These are phyloP conservation scores for Choloepus didactylus DNA, from an alignment of 2,797 vertebrate species.

Conservation along the genomic window DNA sequence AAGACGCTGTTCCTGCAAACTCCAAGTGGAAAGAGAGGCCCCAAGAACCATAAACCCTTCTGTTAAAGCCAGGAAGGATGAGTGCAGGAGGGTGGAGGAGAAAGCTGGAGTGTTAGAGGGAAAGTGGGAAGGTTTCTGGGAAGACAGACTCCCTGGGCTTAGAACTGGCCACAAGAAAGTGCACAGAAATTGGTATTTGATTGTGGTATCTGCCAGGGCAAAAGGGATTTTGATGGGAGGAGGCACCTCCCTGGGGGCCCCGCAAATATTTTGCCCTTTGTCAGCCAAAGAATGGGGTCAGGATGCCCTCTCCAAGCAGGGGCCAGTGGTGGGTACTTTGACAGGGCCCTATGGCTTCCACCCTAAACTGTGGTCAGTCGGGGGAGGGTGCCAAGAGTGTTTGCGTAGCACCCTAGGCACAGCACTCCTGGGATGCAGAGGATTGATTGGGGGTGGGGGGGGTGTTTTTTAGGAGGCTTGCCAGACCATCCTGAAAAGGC, in stretches of 20 bases:
- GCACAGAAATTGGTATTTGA: neutral
- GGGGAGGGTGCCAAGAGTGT: neutral
- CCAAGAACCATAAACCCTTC: neutral
- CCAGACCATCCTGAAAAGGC: constrained; percentile 91
- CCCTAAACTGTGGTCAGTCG: neutral
- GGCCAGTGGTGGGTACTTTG: too few relatives aligned
- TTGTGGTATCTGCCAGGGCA: neutral
- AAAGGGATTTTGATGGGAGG: neutral
- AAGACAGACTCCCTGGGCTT: neutral
- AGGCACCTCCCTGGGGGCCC: neutral
- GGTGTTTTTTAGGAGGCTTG: constrained; percentile 91
- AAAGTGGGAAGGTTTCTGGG: neutral
- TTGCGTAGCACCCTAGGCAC: neutral
- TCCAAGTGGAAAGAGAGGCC: neutral
- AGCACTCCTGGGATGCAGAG: neutral
- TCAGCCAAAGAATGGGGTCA: neutral
- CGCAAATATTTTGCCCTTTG: neutral
- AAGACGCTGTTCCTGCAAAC: neutral
- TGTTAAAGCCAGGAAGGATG: neutral
- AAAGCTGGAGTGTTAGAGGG: neutral
- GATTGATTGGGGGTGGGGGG: neutral
- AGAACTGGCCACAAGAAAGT: neutral
- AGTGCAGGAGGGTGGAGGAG: neutral
- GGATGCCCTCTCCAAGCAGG: neutral
- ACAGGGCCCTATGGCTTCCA: neutral